Conservation (phyloP, 2,888 invertebrate species). For the Epistrophella euchroma region DNA sequence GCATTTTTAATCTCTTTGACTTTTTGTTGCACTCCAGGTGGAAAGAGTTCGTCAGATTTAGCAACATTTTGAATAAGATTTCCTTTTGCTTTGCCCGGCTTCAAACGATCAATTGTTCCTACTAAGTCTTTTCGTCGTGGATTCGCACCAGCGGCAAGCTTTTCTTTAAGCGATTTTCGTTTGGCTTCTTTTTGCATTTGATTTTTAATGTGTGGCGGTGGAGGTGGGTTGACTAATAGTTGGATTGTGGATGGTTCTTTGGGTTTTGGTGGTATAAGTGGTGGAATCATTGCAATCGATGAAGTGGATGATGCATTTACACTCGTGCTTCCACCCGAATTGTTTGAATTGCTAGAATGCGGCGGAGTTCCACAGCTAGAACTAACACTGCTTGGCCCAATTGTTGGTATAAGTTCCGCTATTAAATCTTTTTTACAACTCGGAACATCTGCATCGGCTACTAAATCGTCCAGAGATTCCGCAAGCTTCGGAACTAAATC, state of each 20-base stretch:
- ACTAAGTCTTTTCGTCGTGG: constrained; percentile 88
- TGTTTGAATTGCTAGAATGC: constrained; percentile 81
- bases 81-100: constrained; percentile 94
- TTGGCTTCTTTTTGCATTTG: constrained; percentile 84
- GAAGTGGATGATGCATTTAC: constrained; percentile 63
- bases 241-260: constrained; percentile 83
- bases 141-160: constrained; percentile 81
- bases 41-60: constrained; percentile 86
- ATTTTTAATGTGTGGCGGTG: constrained; percentile 82
- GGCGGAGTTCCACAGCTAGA: constrained; percentile 82
- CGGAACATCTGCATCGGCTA: constrained; percentile 79
- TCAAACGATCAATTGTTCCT: constrained; percentile 92
- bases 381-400: constrained; percentile 79
- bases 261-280: constrained; percentile 78
- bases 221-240: constrained; percentile 81
- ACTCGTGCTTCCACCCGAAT: constrained; percentile 82
- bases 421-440: constrained; percentile 78
- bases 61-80: constrained; percentile 90
- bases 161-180: constrained; percentile 83
- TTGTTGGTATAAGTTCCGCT: constrained; percentile 77
- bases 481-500: constrained; percentile 84
- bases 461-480: constrained; percentile 85
- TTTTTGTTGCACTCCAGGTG: constrained; percentile 85
- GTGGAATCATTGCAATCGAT: constrained; percentile 67
- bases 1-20: constrained; percentile 86